Evolutionary conservation across 2,797 vertebrate genomes (phyloP), one percentile per base, ranked within the genome.

Genomic region (Peromyscus aztecus): DNA sequence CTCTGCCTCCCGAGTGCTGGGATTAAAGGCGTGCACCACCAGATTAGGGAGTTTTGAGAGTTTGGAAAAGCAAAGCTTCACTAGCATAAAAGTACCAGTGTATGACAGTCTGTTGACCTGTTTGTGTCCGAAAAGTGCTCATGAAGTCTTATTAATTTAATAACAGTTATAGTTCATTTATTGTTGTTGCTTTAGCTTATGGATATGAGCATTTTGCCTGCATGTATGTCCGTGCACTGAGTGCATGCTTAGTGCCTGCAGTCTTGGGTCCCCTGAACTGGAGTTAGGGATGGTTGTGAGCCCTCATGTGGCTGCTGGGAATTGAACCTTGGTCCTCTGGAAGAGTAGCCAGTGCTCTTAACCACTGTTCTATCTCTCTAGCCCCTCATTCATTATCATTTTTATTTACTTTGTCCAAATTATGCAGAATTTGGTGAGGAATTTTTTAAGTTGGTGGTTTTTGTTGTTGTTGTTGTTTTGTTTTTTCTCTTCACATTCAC

Each of bases 381-480:
- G 5, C 21, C 52, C 34, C 81, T 73, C 24, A 80, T 55, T 88
- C 19, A 65, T 85, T 57, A 34, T 80, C 84, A 19, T 78, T 93
- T 91, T 85, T 55, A 63, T 80, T 63, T 86, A 73, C 19, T n/a
- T 96, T 87, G 37, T 89, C 43, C 23, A 34, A 31, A 34, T 95
- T 92, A 34, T 75, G 31, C 7, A 67, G 85, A 96, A 93, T 94
- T 59, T 86, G 67, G 2, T 57, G 40, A 46, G 27, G 57, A 46
- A 52, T 16, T 27, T 37, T 93, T 86, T 88, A 77, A 10, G 49
- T 55, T 90, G 61, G 6, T 59, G 49, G 81, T 13, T 95, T 40
- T 97, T 49, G 49, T 49, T 49, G 49, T 49, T 46, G 49, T 52
- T 52, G n/a, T 52, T 52, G 49, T 52, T 52, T 52, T 52, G 49